Conservation (phyloP, 2,888 invertebrate genomes). For the Hedya salicella region DNA sequence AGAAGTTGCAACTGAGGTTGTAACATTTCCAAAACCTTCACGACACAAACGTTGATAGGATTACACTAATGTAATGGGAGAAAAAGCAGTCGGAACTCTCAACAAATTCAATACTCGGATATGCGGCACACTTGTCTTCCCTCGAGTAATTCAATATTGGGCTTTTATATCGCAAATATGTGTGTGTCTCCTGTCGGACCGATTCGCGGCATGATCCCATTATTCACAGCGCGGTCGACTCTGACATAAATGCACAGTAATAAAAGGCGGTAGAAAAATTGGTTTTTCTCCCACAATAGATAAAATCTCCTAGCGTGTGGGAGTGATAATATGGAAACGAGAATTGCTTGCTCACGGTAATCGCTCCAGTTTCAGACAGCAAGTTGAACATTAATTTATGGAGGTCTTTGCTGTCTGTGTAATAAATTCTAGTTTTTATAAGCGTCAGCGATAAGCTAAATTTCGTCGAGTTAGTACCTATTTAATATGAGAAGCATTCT, state of each 20-base stretch:
- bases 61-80: neutral
- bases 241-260: constrained; percentile 11
- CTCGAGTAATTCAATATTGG: constrained; percentile 15
- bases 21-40: neutral
- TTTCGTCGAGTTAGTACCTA: too few species aligned
- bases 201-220: constrained; percentile 5
- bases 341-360: neutral
- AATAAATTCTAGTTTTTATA: too few species aligned
- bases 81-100: neutral
- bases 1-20: too few species aligned
- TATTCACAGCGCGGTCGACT: constrained; percentile 3
- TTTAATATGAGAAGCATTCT: too few species aligned
- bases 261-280: constrained; percentile 5
- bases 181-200: neutral
- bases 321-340: neutral
- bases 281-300: neutral
- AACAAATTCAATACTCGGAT: constrained; percentile 9
- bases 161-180: constrained; percentile 12
- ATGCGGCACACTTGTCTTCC: neutral
- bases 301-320: neutral
- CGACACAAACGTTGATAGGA: neutral
- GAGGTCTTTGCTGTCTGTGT: too few species aligned
- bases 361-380: neutral
- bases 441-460: too few species aligned
- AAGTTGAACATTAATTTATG: too few species aligned